These are phyloP conservation scores for Linnaemya tessellans DNA, from an alignment of 2,888 invertebrate species.

Conservation along the genomic window DNA sequence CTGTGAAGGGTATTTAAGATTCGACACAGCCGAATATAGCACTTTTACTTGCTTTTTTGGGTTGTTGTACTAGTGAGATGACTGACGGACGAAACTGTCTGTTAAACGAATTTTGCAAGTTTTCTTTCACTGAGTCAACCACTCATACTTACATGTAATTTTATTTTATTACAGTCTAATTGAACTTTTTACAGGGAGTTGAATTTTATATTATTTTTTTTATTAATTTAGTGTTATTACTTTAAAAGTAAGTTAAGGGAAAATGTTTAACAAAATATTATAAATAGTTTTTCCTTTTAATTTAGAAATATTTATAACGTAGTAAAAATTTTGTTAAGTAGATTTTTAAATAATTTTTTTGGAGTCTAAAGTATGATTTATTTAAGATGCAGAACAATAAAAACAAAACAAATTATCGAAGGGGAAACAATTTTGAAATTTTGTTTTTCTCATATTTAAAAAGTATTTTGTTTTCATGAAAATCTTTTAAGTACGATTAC, in stretches of 20 bases:
- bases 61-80: too few relatives aligned
- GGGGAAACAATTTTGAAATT: conserved; percentile 25
- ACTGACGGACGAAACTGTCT: too few relatives aligned
- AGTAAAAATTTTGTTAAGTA: conserved; percentile 29
- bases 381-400: conserved; percentile 1
- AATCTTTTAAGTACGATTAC: conserved; percentile 11
- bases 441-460: conserved; percentile 17
- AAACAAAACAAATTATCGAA: conserved; percentile 9
- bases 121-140: too few relatives aligned
- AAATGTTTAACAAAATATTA: conserved; percentile 63
- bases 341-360: conserved; percentile 38
- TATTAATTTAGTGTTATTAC: conserved; percentile 53
- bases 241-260: conserved; percentile 67
- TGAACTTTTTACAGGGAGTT: background rate
- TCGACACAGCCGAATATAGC: too few relatives aligned
- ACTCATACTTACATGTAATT: background rate
- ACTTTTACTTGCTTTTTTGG: too few relatives aligned
- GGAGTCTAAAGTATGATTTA: conserved; percentile 11
- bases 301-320: conserved; percentile 50
- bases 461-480: conserved; percentile 17
- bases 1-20: too few relatives aligned
- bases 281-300: conserved; percentile 9
- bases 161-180: background rate
- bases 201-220: conserved; percentile 52
- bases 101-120: too few relatives aligned